Evolutionary conservation across 2,888 invertebrate species (phyloP), one percentile per base, ranked within the genome.

Genomic region (Miltochrista miniata): DNA sequence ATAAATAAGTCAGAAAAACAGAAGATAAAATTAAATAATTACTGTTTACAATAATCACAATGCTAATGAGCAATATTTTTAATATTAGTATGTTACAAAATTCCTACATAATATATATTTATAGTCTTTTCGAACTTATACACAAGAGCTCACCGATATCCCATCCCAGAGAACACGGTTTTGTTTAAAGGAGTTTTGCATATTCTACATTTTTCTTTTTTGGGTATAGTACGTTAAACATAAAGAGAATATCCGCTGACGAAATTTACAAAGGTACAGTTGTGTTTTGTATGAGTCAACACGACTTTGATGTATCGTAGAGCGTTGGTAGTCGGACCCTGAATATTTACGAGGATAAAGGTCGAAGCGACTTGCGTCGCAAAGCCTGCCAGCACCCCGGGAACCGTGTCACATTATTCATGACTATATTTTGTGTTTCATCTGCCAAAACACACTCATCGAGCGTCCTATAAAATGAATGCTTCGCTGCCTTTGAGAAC

Each of bases 261-360:
- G 72, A 66, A 68, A 73, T 62, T 67, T 70, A 66, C 61, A 66
- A 64, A 76, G 70, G 73, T 70, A 73, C 15, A 36, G 13, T 61
- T 64, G 63, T 62, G 62, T 71, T 59, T 68, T 71, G 70, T 77
- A 78, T 78, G 75, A 76, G 76, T 74, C 74, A 74, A 76, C 74
- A 63, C 74, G 82, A 84, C 85, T 82, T 83, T 82, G 85, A 85
- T 84, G 83, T 83, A 84, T 83, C 76, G 80, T 73, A 74, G 72
- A 76, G 68, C 76, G 79, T 68, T 73, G 72, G 68, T 67, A 74
- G 78, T 76, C 69, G 81, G 79, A 80, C 81, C 82, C 82, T 85
- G 85, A 85, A 87, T 87, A 86, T 87, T 85, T 85, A 87, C 84
- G 82, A 83, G 76, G 18, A 24, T 64, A 74, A 68, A 66, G 62